These are phyloP conservation scores for Dinoponera quadriceps DNA, from an alignment of 1,140 invertebrate genomes.

Conservation along the genomic window DNA sequence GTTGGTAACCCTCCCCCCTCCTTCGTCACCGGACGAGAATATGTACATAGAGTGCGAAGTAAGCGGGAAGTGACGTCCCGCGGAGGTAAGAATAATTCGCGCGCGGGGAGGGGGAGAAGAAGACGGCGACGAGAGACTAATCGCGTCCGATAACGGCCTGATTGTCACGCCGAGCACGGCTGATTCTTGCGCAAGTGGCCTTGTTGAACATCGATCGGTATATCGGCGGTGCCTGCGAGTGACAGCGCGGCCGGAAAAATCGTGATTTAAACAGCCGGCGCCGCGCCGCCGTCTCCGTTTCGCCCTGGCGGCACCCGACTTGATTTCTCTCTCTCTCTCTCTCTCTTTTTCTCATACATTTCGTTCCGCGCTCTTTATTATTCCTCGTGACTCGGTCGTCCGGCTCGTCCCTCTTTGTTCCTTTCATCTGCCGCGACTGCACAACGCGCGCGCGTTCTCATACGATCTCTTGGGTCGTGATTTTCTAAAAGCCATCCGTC, in stretches of 20 bases:
- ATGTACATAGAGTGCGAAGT: constrained; percentile 11
- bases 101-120: not conserved
- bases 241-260: constrained; percentile 69
- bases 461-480: constrained; percentile 55
- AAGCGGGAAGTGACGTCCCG: not conserved
- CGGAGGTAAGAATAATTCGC: constrained; percentile 16
- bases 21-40: too few relatives aligned
- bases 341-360: too few relatives aligned
- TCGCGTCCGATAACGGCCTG: constrained; percentile 55
- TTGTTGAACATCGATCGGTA: constrained; percentile 69
- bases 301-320: not conserved
- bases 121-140: not conserved
- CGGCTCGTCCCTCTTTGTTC: constrained; percentile 54
- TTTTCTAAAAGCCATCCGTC: constrained; percentile 63
- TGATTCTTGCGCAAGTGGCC: constrained; percentile 57
- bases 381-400: constrained; percentile 65
- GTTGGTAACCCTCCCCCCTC: too few relatives aligned
- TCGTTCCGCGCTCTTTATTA: constrained; percentile 69
- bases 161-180: constrained; percentile 60
- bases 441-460: constrained; percentile 35
- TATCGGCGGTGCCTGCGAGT: constrained; percentile 60
- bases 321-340: constrained; percentile 42
- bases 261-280: constrained; percentile 71
- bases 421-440: constrained; percentile 40
- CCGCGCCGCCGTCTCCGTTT: not conserved